Conservation (phyloP, 2,797 vertebrate genomes). For the Catharus ustulatus region DNA sequence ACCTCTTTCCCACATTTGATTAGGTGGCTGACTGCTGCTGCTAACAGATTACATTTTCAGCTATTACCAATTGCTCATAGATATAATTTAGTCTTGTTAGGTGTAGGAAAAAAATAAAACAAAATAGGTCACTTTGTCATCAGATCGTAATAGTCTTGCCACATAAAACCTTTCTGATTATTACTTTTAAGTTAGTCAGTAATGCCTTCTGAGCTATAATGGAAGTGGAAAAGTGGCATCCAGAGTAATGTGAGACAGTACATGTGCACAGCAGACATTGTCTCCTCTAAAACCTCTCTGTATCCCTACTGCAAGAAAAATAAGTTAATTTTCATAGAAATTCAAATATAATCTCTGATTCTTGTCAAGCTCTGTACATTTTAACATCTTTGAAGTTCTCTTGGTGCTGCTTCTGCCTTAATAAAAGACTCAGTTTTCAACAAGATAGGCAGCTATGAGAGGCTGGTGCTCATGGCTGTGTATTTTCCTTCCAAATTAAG, state of each 20-base stretch:
- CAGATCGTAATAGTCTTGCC: background rate
- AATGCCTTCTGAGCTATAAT: background rate
- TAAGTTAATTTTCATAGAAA: background rate
- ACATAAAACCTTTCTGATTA: background rate
- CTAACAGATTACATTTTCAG: background rate
- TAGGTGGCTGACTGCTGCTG: background rate
- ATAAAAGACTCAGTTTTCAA: background rate
- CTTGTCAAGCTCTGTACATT: slow-evolving; percentile 11
- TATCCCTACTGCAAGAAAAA: background rate
- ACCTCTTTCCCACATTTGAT: background rate
- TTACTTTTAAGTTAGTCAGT: background rate
- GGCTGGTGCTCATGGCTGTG: background rate
- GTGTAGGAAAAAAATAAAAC: background rate
- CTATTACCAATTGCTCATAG: background rate
- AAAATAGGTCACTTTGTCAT: background rate
- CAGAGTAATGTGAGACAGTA: background rate
- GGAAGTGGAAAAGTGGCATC: background rate
- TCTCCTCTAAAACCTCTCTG: background rate
- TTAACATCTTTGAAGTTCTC: background rate
- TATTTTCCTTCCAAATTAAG: background rate
- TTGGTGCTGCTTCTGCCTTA: background rate
- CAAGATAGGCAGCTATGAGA: background rate
- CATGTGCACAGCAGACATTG: background rate
- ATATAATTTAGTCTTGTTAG: background rate
- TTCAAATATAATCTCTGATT: background rate